These are phyloP conservation scores for Tiaroga cobitis DNA, from an alignment of 2,797 vertebrate species.

Conservation along the genomic window DNA sequence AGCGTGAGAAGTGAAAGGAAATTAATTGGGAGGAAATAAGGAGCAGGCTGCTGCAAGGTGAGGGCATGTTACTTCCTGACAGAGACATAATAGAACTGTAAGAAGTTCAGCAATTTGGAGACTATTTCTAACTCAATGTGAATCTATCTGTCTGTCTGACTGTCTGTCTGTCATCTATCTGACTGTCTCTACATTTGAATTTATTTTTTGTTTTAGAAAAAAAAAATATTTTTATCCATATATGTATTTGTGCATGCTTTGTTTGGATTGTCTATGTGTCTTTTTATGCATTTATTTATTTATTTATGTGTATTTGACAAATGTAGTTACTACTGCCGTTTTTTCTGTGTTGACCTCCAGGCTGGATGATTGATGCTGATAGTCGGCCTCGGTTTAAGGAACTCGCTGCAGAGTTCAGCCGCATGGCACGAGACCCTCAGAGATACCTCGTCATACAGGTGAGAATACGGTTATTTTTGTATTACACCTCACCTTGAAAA, in stretches of 20 bases:
- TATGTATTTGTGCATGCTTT: too few species aligned
- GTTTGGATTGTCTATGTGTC: too few species aligned
- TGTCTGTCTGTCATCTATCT: too few species aligned
- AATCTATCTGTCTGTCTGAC: neutral
- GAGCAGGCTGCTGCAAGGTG: conserved; percentile 44
- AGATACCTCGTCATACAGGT: conserved; percentile 99
- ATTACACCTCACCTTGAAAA: conserved; percentile 31
- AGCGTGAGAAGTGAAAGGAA: conserved; percentile 53
- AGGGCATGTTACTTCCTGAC: conserved; percentile 52
- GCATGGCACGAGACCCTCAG: conserved; percentile 97
- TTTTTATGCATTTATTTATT: too few species aligned
- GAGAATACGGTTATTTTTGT: conserved; percentile 19
- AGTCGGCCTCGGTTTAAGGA: conserved; percentile 98
- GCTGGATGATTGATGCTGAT: conserved; percentile 99
- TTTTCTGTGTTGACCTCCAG: conserved; percentile 67
- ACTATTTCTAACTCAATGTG: neutral
- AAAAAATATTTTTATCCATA: too few species aligned
- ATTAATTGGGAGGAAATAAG: conserved; percentile 61
- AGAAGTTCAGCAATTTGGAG: conserved; percentile 30
- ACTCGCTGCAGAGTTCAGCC: conserved; percentile 95
- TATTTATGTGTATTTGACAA: neutral
- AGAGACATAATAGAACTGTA: conserved; percentile 29
- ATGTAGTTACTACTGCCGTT: neutral
- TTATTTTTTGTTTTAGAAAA: too few species aligned
- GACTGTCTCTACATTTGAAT: too few species aligned